Conservation (phyloP, 2,888 invertebrate genomes). For the Lepas anatifera region DNA sequence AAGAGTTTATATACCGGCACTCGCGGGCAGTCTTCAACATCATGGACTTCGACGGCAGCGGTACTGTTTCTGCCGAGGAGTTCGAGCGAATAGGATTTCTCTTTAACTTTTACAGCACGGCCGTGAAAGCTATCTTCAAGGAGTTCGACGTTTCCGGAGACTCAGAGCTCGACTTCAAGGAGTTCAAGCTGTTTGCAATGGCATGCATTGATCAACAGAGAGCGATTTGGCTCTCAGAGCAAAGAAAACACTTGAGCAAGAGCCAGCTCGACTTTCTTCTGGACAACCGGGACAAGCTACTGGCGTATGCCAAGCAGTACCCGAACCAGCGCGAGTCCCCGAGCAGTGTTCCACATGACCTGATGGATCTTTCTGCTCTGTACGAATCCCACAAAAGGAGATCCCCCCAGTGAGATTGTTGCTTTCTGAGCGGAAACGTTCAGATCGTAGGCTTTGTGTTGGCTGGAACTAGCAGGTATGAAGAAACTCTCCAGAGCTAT, state of each 20-base stretch:
- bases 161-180: constrained; percentile 26
- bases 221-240: constrained; percentile 10
- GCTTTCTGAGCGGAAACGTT: too few species aligned
- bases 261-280: neutral
- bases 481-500: too few species aligned
- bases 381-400: too few species aligned
- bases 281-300: neutral
- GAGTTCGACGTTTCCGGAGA: constrained; percentile 27
- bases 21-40: constrained; percentile 30
- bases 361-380: too few species aligned
- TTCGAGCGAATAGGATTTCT: constrained; percentile 30
- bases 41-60: constrained; percentile 30
- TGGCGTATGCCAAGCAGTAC: neutral
- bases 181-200: constrained; percentile 27
- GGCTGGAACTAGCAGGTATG: too few species aligned
- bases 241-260: neutral
- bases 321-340: too few species aligned
- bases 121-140: constrained; percentile 25
- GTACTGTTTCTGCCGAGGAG: constrained; percentile 28
- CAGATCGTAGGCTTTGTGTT: too few species aligned
- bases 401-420: too few species aligned
- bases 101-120: constrained; percentile 28
- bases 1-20: constrained; percentile 31
- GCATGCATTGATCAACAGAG: constrained; percentile 27
- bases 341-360: too few species aligned